These are phyloP conservation scores for Mesopsocus fuscifrons DNA, from an alignment of 2,888 invertebrate species.

Conservation along the genomic window DNA sequence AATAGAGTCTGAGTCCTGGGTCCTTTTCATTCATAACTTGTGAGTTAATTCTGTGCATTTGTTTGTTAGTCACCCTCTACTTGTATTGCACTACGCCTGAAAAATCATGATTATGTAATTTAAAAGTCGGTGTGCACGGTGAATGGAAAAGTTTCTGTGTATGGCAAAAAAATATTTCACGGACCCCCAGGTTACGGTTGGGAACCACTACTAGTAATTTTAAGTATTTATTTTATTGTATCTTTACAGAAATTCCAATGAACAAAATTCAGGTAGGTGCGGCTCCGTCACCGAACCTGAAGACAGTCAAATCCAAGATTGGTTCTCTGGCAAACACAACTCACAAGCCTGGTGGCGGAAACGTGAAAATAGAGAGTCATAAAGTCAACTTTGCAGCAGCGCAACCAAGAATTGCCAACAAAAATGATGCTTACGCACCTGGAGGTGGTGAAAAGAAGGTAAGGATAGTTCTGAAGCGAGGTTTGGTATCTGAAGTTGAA, in stretches of 20 bases:
- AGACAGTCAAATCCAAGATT: conserved; percentile 80
- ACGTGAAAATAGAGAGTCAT: conserved; percentile 71
- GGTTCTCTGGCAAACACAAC: conserved; percentile 79
- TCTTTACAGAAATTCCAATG: conserved; percentile 60
- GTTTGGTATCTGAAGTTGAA: conserved; percentile 4
- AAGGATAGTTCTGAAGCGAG: conserved; percentile 19
- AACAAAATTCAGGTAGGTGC: conserved; percentile 84
- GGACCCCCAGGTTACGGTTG: too few species aligned
- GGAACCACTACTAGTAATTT: not conserved
- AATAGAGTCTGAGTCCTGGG: too few species aligned
- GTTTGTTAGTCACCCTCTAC: too few species aligned
- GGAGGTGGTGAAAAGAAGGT: conserved; percentile 87
- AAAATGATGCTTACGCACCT: conserved; percentile 73
- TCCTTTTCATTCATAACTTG: too few species aligned
- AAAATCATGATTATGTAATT: too few species aligned
- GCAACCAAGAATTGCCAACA: conserved; percentile 73
- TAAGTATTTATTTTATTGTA: conserved; percentile 1
- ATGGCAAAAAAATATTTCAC: too few species aligned
- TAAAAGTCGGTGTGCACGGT: too few species aligned
- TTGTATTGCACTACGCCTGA: too few species aligned
- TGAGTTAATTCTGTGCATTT: too few species aligned
- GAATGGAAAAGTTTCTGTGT: too few species aligned
- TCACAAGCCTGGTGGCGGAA: conserved; percentile 76
- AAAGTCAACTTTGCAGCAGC: conserved; percentile 63
- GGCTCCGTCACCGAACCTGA: conserved; percentile 80